Evolutionary conservation across 1,140 invertebrate genomes (phyloP), one percentile per base, ranked within the genome.

Genomic region (Teleopsis dalmanni): DNA sequence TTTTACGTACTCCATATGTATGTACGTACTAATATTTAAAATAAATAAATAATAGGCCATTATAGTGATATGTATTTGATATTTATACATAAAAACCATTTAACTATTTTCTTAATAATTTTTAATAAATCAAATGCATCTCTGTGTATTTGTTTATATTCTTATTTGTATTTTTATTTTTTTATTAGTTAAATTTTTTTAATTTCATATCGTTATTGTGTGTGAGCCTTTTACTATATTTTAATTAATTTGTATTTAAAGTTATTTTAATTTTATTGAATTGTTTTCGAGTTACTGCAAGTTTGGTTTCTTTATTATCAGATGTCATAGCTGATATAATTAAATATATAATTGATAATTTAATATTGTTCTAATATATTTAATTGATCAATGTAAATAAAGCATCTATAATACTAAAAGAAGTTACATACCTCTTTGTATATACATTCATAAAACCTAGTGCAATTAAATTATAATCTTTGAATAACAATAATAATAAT

Each of bases 41-140:
- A 59, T 55, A 60, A 65, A 65, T 62, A 65, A 60, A 64, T 56
- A 56, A 60, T 67, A 66, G 64, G 64, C 64, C 64, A 66, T 67
- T n/a, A 64, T 62, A 64, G 57, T 67, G 64, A 67, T 67, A 67
- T 67, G 64, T 67, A 66, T 67, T 62, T 67, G 64, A 67, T 67
- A 64, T 59, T 67, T 66, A 62, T 61, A 66, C 63, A 64, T 60
- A 62, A 63, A 66, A 66, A 63, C 59, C 63, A 53, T 56, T 66
- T 41, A 21, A 21, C 22, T 41, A 21, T 41, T 5, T 41, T 41
- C 6, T 41, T 41, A 19, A 41, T 41, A 8, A 8, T 5, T 41
- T 41, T 18, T 5, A 16, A 13, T 29, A 13, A 29, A 8, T 26
- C 23, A 25, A 41, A 41, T 26, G 21, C 6, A 14, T 7, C 23